These are phyloP conservation scores for Sternotherus odoratus DNA, from an alignment of 2,797 vertebrate species.

Conservation along the genomic window DNA sequence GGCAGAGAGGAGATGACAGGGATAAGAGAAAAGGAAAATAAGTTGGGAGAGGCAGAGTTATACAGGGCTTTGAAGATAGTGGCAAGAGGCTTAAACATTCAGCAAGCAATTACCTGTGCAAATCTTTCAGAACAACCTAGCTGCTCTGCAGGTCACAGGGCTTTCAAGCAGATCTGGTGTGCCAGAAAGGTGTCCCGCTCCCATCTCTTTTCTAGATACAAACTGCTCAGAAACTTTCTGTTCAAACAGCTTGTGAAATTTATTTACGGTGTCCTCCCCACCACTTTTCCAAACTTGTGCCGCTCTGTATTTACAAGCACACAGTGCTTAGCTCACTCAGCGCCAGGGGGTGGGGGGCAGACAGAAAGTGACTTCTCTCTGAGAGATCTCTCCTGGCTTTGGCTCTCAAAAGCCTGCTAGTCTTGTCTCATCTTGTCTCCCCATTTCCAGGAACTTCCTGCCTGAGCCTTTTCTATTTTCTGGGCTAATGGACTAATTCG, in stretches of 20 bases:
- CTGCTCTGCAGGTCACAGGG: neutral
- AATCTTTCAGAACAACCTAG: neutral
- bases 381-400: too few species aligned
- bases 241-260: neutral
- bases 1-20: neutral
- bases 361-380: too few species aligned
- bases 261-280: neutral
- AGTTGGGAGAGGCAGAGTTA: neutral
- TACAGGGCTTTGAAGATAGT: neutral
- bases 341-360: rapidly evolving
- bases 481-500: neutral
- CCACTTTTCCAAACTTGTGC: neutral
- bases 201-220: neutral
- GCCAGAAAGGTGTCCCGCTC: neutral
- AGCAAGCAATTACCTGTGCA: neutral
- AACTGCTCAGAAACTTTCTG: neutral
- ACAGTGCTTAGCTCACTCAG: neutral
- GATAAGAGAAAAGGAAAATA: neutral
- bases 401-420: too few species aligned
- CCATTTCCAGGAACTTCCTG: too few species aligned
- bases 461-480: neutral
- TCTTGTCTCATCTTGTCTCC: too few species aligned
- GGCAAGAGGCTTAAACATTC: neutral
- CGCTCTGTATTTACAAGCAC: neutral
- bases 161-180: neutral